A percentile compares a stretch with the other conserved stretches of the same genome.
Conservation (phyloP, 1,140 invertebrate species). For the Teleogryllus occipitalis region DNA sequence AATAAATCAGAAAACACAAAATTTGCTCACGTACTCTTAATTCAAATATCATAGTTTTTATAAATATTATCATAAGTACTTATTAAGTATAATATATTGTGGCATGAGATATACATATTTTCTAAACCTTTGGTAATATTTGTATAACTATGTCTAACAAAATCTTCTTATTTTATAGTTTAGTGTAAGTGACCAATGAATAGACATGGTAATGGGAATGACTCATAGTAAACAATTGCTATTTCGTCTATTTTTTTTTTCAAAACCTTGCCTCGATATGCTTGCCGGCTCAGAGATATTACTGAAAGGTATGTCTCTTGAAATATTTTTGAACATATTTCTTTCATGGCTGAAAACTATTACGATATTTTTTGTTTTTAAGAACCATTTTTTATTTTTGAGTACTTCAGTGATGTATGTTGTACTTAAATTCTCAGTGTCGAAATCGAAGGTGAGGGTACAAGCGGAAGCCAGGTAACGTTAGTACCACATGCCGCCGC, state of each 20-base stretch:
- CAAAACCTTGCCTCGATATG: neutral
- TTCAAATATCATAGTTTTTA: neutral
- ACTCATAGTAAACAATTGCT: slow-evolving; percentile 1
- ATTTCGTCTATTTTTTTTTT: neutral
- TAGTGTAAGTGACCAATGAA: neutral
- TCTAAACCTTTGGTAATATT: neutral
- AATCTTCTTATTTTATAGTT: neutral
- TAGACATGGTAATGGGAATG: neutral
- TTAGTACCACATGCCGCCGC: neutral
- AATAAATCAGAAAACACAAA: neutral
- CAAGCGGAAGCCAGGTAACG: neutral
- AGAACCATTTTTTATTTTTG: neutral
- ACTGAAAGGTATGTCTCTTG: neutral
- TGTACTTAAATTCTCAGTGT: neutral
- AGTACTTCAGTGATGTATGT: neutral
- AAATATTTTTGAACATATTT: slow-evolving; percentile 3
- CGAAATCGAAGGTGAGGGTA: too few species aligned
- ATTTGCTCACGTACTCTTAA: neutral
- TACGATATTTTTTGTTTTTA: neutral
- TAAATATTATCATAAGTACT: neutral
- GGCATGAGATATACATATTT: neutral
- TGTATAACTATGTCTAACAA: neutral
- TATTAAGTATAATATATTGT: neutral
- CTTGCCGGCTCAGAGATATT: neutral
- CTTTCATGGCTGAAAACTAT: neutral